phyloP scores from a whole-genome alignment of 2,888 invertebrate species.

The Parochlus steinenii region DNA sequence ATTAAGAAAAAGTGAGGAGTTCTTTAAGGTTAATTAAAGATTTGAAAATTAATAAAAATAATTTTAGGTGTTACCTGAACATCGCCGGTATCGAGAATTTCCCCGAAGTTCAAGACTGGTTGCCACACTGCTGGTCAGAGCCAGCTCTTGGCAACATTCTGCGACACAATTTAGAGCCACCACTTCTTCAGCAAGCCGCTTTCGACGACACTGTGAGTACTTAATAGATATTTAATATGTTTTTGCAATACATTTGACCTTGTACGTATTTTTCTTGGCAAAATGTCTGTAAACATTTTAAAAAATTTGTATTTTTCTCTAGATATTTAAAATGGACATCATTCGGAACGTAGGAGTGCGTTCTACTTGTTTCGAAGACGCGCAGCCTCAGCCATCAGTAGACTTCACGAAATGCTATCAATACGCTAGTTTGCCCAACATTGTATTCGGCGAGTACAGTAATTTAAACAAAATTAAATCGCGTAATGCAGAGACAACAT shows the following conservation, averaged over 20 bases:
- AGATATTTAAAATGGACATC: slow-evolving; percentile 60
- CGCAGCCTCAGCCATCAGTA: slow-evolving; percentile 18
- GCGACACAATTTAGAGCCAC: slow-evolving; percentile 53
- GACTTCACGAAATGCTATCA: slow-evolving; percentile 13
- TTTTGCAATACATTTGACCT: too few relatives aligned
- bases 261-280: slow-evolving; percentile 7
- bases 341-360: slow-evolving; percentile 60
- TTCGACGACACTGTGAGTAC: slow-evolving; percentile 52
- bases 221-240: not conserved
- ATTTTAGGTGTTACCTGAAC: slow-evolving; percentile 44
- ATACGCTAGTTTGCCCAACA: slow-evolving; percentile 25
- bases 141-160: slow-evolving; percentile 44
- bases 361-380: slow-evolving; percentile 22
- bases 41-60: slow-evolving; percentile 8
- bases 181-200: slow-evolving; percentile 69
- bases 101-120: slow-evolving; percentile 44
- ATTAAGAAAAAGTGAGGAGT: slow-evolving; percentile 14
- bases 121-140: slow-evolving; percentile 61
- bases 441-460: slow-evolving; percentile 20
- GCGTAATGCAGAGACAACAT: slow-evolving; percentile 11
- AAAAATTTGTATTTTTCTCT: slow-evolving; percentile 8
- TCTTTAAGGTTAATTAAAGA: not conserved
- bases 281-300: slow-evolving; percentile 3
- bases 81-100: slow-evolving; percentile 68
- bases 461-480: slow-evolving; percentile 7